These are phyloP conservation scores for Micromesistius poutassou DNA, from an alignment of 2,797 vertebrate species.

Conservation along the genomic window DNA sequence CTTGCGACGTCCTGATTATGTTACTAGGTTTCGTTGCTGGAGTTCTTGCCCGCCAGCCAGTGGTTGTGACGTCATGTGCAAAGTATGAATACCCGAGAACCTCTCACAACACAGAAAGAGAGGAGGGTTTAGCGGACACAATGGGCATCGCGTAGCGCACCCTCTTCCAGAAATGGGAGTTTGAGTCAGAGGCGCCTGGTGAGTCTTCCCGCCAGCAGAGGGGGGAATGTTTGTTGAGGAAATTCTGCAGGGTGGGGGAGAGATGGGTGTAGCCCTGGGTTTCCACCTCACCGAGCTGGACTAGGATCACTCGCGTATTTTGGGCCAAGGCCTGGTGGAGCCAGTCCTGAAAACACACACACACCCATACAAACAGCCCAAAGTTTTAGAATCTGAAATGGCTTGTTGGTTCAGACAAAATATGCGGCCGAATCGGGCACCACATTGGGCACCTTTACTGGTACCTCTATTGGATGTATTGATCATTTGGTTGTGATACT, in stretches of 20 bases:
- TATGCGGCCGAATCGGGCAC: background rate
- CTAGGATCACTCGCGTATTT: constrained; percentile 76
- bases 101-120: too few relatives aligned
- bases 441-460: background rate
- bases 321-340: constrained; percentile 78
- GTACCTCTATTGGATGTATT: background rate
- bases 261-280: constrained; percentile 53
- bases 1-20: too few relatives aligned
- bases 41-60: too few relatives aligned
- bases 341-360: constrained; percentile 58
- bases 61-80: too few relatives aligned
- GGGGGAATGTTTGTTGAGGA: constrained; percentile 74
- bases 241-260: constrained; percentile 74
- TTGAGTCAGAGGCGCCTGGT: constrained; percentile 27
- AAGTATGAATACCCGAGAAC: too few relatives aligned
- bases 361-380: background rate
- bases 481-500: background rate
- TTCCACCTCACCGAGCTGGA: constrained; percentile 73
- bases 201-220: constrained; percentile 71
- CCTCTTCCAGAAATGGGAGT: constrained; percentile 80
- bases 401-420: background rate
- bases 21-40: too few relatives aligned
- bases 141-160: constrained; percentile 82
- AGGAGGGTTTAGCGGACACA: constrained; percentile 7
- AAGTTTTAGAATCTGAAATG: background rate